Percentiles rank a stretch among this genome's conserved stretches.
Conservation (phyloP, 1,140 invertebrate species). For the Calephelis nemesis region DNA sequence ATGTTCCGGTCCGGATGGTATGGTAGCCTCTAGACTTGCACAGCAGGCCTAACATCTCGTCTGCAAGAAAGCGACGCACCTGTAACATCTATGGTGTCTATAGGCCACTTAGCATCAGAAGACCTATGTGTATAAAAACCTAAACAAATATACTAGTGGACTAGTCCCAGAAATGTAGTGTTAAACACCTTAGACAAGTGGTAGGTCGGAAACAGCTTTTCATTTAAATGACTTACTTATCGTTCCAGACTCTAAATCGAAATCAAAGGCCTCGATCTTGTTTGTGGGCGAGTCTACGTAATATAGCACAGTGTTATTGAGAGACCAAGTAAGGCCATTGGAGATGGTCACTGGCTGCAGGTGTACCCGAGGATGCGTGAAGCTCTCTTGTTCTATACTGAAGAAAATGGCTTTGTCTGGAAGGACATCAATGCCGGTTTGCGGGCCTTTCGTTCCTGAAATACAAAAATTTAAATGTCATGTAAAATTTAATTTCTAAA, state of each 20-base stretch:
- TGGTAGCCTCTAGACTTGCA: too few species aligned
- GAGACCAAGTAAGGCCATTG: slow-evolving; percentile 87
- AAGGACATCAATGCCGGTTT: slow-evolving; percentile 47
- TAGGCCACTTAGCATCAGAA: too few species aligned
- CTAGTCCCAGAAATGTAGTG: too few species aligned
- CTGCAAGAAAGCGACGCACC: too few species aligned
- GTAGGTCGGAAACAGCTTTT: too few species aligned
- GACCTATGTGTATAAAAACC: too few species aligned
- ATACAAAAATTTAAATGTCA: not conserved
- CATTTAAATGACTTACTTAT: slow-evolving; percentile 77
- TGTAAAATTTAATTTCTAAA: too few species aligned
- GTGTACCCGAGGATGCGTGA: slow-evolving; percentile 35
- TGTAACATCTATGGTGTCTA: too few species aligned
- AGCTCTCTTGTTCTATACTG: slow-evolving; percentile 44
- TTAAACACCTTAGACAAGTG: too few species aligned
- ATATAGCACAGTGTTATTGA: slow-evolving; percentile 83
- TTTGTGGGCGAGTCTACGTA: slow-evolving; percentile 83
- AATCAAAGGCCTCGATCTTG: slow-evolving; percentile 84
- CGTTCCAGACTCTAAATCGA: slow-evolving; percentile 79
- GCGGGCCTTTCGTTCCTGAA: slow-evolving; percentile 63
- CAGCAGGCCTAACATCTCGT: too few species aligned
- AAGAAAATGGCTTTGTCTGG: slow-evolving; percentile 53
- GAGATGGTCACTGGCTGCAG: slow-evolving; percentile 80
- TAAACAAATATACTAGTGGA: too few species aligned
- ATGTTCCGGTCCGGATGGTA: too few species aligned